Percentiles rank a stretch among this genome's conserved stretches.
Conservation (phyloP, 1,140 invertebrate species). For the Antheraea pernyi region DNA sequence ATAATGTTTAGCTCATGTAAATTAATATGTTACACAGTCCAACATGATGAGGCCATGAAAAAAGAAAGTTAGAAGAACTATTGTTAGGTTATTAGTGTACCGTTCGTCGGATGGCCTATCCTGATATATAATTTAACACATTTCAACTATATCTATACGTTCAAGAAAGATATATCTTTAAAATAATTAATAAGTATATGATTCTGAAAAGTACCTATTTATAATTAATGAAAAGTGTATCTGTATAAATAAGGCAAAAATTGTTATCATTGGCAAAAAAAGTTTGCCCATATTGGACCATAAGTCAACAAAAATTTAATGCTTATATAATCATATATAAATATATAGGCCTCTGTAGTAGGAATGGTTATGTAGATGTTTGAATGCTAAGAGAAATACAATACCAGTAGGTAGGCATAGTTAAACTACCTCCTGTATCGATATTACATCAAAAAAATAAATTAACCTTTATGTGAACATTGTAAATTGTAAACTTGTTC, state of each 20-base stretch:
- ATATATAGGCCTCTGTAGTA: neutral
- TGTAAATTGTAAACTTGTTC: slow-evolving; percentile 6
- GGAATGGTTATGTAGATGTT: neutral
- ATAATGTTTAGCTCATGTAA: neutral
- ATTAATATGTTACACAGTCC: neutral
- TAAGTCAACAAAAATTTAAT: neutral
- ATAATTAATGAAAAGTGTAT: too few species aligned
- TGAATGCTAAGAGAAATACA: neutral
- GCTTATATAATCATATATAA: neutral
- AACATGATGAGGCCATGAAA: neutral
- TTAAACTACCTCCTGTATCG: neutral
- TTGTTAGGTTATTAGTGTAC: too few species aligned
- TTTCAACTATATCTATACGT: too few species aligned
- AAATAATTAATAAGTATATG: neutral
- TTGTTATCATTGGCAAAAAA: neutral
- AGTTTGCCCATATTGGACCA: neutral
- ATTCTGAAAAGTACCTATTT: neutral
- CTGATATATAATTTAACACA: too few species aligned
- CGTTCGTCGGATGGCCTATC: too few species aligned
- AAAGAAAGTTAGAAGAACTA: too few species aligned
- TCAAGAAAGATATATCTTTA: neutral
- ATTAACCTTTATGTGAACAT: neutral
- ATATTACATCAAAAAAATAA: neutral
- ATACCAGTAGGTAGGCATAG: neutral
- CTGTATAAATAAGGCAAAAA: neutral